Evolutionary conservation across 2,888 invertebrate genomes (phyloP).

Genomic region (Caenorhabditis doughertyi): DNA sequence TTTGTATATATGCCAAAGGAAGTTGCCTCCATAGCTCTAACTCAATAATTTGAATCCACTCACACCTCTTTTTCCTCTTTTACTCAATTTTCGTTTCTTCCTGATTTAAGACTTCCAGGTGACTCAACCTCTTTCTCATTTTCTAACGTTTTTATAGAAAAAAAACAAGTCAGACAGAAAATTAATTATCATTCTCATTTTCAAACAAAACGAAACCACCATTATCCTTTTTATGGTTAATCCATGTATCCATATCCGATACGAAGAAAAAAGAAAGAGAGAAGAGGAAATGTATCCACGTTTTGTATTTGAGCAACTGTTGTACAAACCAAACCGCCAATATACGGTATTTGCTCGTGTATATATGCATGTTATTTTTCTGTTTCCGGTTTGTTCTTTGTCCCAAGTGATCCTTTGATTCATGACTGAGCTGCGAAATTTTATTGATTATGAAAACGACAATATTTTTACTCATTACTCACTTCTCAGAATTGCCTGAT

Average conservation of each 20-base stretch:
- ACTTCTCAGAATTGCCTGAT: neutral
- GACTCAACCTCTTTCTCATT: neutral
- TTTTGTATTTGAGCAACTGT: conserved; percentile 43
- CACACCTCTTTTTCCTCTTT: conserved; percentile 1
- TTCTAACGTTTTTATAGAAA: neutral
- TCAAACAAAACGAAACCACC: neutral
- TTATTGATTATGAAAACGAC: neutral
- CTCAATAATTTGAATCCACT: conserved; percentile 15
- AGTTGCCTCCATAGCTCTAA: neutral
- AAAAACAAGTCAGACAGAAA: conserved; percentile 18
- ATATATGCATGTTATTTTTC: conserved; percentile 24
- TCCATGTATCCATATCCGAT: conserved; percentile 10
- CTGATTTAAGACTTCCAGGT: conserved; percentile 8
- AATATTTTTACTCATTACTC: neutral
- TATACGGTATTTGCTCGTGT: conserved; percentile 31
- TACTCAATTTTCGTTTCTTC: conserved; percentile 18
- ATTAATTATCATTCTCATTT: conserved; percentile 37
- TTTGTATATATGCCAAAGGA: neutral
- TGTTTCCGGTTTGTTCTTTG: conserved; percentile 53
- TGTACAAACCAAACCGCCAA: conserved; percentile 21
- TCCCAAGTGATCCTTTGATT: conserved; percentile 47
- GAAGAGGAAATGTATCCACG: conserved; percentile 14
- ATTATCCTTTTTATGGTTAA: conserved; percentile 15
- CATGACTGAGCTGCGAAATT: conserved; percentile 1
- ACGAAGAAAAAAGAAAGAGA: neutral